Evolutionary conservation across 2,113 vertebrate species (phyloP).

Genomic region (Pongo pygmaeus): DNA sequence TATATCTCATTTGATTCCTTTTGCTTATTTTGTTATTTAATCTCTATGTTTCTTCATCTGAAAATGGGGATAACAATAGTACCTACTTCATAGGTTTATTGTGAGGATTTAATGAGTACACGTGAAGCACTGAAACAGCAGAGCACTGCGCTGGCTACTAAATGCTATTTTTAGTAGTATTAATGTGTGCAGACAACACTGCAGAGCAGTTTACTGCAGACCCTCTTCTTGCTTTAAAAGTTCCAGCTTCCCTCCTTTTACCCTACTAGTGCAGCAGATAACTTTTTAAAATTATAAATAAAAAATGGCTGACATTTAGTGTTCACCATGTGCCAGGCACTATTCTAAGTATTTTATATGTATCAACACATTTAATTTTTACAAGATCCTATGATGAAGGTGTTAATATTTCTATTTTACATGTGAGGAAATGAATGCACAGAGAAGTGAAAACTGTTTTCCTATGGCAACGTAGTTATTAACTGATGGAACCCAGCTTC

Average conservation of each 20-base stretch:
- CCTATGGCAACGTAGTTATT: not conserved
- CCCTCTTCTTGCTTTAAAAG: not conserved
- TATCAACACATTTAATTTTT: not conserved
- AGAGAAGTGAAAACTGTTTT: not conserved
- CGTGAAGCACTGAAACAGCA: not conserved
- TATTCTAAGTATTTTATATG: not conserved
- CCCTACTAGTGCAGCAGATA: not conserved
- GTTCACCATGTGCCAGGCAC: not conserved
- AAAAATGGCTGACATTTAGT: not conserved
- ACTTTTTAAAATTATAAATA: constrained; percentile 25
- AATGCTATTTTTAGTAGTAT: not conserved
- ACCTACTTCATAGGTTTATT: not conserved
- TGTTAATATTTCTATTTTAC: not conserved
- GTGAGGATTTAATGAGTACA: not conserved
- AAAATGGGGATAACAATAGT: not conserved
- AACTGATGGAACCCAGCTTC: not conserved
- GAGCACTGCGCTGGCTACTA: not conserved
- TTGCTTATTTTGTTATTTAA: not conserved
- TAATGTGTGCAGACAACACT: not conserved
- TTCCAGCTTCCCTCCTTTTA: not conserved
- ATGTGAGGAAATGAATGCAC: not conserved
- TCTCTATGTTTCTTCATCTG: not conserved
- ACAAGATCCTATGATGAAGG: not conserved
- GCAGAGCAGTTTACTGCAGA: not conserved
- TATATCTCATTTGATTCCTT: not conserved